These are phyloP conservation scores for Pterocles gutturalis DNA, from an alignment of 2,113 vertebrate genomes.

Conservation along the genomic window DNA sequence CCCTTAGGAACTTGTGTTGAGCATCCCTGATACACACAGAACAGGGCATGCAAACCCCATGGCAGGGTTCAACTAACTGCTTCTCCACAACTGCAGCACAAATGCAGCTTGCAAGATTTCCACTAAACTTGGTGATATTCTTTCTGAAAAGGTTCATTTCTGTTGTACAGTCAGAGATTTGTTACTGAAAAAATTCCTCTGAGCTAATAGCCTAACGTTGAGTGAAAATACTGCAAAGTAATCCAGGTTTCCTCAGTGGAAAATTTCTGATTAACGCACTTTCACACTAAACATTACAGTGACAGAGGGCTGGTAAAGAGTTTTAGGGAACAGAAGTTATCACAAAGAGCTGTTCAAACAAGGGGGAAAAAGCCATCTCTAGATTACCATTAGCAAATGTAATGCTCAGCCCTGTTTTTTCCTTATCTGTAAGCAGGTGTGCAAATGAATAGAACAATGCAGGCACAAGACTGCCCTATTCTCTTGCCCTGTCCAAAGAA, in stretches of 20 bases:
- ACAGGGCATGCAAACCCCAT: rapidly evolving
- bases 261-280: not conserved
- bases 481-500: constrained; percentile 47
- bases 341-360: constrained; percentile 25
- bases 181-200: not conserved
- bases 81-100: not conserved
- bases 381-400: constrained; percentile 17
- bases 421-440: constrained; percentile 71
- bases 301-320: not conserved
- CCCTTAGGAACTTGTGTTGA: not conserved
- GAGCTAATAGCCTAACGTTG: not conserved
- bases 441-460: constrained; percentile 71
- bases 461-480: constrained; percentile 33
- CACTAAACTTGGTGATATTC: not conserved
- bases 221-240: not conserved
- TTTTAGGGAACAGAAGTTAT: not conserved
- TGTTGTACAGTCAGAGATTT: not conserved
- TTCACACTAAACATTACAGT: not conserved
- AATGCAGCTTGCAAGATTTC: not conserved
- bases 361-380: not conserved
- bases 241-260: not conserved
- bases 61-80: not conserved
- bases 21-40: rapidly evolving
- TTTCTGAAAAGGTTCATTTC: not conserved
- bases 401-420: not conserved